Evolutionary conservation across 2,113 vertebrate species (phyloP).

Genomic region (Morone saxatilis): DNA sequence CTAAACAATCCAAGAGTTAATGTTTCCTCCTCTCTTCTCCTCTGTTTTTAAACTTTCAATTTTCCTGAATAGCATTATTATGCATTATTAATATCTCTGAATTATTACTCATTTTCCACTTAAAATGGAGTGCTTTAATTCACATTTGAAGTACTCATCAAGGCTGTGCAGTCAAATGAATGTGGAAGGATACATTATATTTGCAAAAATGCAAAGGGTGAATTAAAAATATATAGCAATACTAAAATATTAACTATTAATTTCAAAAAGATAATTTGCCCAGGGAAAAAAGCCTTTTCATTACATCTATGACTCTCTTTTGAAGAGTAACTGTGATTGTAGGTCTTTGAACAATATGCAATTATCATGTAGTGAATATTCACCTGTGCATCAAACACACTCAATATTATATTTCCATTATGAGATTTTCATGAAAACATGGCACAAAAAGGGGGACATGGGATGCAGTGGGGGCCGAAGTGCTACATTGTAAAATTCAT

Average conservation of each 20-base stretch:
- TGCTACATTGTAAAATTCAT: constrained; percentile 32
- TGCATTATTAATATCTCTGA: constrained; percentile 88
- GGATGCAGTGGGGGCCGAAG: constrained; percentile 4
- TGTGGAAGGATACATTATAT: constrained; percentile 87
- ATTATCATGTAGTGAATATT: constrained; percentile 65
- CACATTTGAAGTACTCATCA: constrained; percentile 88
- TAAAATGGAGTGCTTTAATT: constrained; percentile 88
- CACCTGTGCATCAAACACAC: constrained; percentile 50
- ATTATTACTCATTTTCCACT: constrained; percentile 89
- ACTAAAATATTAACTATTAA: constrained; percentile 88
- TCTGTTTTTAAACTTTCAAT: constrained; percentile 85
- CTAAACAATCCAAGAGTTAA: constrained; percentile 69
- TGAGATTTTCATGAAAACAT: constrained; percentile 37
- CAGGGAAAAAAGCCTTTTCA: constrained; percentile 77
- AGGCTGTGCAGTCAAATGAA: constrained; percentile 80
- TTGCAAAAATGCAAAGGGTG: constrained; percentile 86
- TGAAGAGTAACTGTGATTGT: constrained; percentile 60
- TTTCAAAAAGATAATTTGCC: constrained; percentile 85
- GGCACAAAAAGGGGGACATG: constrained; percentile 29
- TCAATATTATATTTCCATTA: constrained; percentile 46
- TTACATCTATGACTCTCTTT: constrained; percentile 71
- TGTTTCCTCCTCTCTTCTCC: constrained; percentile 56
- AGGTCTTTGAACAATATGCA: constrained; percentile 63
- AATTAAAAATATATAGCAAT: constrained; percentile 88
- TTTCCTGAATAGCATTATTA: constrained; percentile 85